Conservation (phyloP, 2,888 invertebrate genomes). For the Eurois occulta region DNA sequence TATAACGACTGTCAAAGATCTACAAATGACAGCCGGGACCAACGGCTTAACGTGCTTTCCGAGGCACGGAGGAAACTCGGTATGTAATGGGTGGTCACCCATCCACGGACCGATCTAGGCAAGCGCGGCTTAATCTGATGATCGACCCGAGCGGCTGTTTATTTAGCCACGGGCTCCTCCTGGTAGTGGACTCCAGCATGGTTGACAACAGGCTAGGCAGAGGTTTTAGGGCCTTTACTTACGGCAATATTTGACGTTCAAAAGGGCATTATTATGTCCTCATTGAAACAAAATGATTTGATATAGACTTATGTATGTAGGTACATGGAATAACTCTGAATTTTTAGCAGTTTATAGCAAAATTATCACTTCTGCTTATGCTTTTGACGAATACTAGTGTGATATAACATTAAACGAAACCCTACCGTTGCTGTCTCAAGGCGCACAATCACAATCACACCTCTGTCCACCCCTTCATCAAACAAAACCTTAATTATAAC, state of each 20-base stretch:
- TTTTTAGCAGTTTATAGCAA: neutral
- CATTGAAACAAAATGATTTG: neutral
- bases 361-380: neutral
- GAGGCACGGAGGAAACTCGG: no score
- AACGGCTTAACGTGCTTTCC: neutral
- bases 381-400: neutral
- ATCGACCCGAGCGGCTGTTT: no score
- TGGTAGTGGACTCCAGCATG: no score
- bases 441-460: neutral
- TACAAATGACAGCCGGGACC: no score
- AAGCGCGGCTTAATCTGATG: neutral
- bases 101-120: neutral
- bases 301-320: no score
- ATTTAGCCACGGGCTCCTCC: no score
- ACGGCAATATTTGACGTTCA: no score
- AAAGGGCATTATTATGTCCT: no score
- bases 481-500: constrained; percentile 26
- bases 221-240: no score
- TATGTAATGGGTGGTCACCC: neutral
- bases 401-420: neutral
- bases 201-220: neutral
- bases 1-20: no score
- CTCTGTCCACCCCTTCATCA: neutral
- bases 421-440: neutral
- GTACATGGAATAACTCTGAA: neutral